Base-by-base conservation (phyloP, 2,888 invertebrate species). In the Cantharis rustica region DNA sequence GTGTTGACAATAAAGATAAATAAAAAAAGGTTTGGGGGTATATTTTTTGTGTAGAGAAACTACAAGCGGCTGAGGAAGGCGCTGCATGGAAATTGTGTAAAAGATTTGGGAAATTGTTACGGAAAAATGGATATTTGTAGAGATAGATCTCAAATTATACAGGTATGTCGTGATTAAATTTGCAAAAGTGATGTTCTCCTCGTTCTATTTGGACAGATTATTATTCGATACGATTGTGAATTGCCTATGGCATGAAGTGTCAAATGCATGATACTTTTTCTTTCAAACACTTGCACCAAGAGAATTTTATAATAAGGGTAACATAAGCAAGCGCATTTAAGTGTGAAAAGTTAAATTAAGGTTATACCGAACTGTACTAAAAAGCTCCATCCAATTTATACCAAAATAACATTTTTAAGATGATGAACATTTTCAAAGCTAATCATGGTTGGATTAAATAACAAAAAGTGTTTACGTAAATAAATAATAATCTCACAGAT, bases 111-210 rank as follows among this genome's bases (percentile, higher is more conserved):
- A 64, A 74, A 74, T 66, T 77, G 77, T 75, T 77, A 77, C 47
- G 77, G 77, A 15, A 77, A 74, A 71, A 74, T 77, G 77, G 77
- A 77, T 27, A 74, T 74, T 74, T 77, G 77, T 72, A 75, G 66
- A 64, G 77, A 77, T 66, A 77, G 68, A 20, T 63, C 47, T 15
- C 71, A 74, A 16, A n/a, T 74, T 17, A 62, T 68, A 16, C 77
- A 77, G 77, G 77, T 77, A 77, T 69, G 76, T 75, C 63, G 61
- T 15, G 69, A 69, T 73, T 68, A 23, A 16, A 61, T 13, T 75
- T 63, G 61, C 47, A 47, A 47, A n/a, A n/a, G 47, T 47, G 47
- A 47, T 47, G 47, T 47, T 47, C 47, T 47, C 47, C n/a, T 47
- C 47, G 47, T 47, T 47, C 47, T 47, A 47, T 47, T 47, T 47